Conservation (phyloP, 2,797 vertebrate genomes). For the Arremon aurantiirostris region DNA sequence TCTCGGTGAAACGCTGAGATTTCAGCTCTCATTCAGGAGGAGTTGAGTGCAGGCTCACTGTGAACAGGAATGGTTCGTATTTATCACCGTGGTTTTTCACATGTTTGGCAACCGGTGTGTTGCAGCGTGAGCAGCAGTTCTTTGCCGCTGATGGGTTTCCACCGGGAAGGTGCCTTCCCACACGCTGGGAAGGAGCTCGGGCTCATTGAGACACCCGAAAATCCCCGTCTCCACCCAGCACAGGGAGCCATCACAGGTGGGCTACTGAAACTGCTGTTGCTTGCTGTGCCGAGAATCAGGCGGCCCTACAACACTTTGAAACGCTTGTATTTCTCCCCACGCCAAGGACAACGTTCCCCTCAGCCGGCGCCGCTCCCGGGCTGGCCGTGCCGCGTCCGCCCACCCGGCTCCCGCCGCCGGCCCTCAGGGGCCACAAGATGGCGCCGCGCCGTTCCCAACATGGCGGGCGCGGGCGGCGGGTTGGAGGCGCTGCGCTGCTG, state of each 20-base stretch:
- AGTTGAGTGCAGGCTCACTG: neutral
- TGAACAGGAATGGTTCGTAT: neutral
- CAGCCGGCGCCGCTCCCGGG: fast-evolving
- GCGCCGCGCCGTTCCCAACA: neutral
- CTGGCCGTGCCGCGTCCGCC: fast-evolving
- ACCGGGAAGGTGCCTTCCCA: fast-evolving
- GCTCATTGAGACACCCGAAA: fast-evolving
- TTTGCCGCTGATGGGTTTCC: neutral
- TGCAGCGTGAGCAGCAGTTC: neutral
- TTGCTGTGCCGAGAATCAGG: neutral
- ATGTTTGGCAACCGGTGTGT: fast-evolving
- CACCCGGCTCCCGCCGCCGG: neutral
- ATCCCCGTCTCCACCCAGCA: neutral
- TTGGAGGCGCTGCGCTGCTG: fast-evolving
- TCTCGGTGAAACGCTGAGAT: neutral
- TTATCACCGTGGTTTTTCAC: neutral
- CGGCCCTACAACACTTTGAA: neutral
- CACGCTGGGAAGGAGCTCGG: fast-evolving
- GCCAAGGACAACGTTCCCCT: fast-evolving
- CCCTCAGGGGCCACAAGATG: neutral
- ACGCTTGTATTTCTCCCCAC: neutral
- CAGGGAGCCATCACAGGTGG: fast-evolving
- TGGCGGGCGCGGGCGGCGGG: fast-evolving
- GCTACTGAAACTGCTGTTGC: no score
- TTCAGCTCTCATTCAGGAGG: neutral